Conservation (phyloP, 2,797 vertebrate genomes). For the Ptychobarbus kaznakovi region DNA sequence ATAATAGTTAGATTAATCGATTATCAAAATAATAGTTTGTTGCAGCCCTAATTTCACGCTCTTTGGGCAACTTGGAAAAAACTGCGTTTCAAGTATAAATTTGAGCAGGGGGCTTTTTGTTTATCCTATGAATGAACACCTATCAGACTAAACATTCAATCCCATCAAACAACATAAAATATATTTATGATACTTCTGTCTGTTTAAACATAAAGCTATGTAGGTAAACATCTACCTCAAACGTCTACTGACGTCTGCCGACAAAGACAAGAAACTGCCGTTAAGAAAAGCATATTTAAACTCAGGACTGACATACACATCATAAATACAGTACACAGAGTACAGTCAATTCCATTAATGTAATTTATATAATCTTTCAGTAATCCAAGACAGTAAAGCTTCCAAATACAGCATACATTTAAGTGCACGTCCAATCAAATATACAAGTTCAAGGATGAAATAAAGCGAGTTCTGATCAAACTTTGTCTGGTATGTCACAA, state of each 20-base stretch:
- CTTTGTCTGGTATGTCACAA: conserved; percentile 28
- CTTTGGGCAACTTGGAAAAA: conserved; percentile 25
- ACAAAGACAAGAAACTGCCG: neutral
- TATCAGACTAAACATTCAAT: neutral
- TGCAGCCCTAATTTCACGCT: conserved; percentile 34
- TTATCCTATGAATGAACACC: neutral
- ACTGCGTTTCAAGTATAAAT: neutral
- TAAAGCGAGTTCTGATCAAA: conserved; percentile 36
- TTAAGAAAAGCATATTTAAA: neutral
- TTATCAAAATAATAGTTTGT: no score
- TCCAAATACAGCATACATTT: neutral
- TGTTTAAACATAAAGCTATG: neutral
- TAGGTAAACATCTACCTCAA: neutral
- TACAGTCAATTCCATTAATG: neutral
- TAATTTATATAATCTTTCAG: neutral
- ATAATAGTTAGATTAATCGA: no score
- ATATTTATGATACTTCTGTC: neutral
- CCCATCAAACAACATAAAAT: neutral
- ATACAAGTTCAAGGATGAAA: conserved; percentile 11
- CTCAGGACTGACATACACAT: neutral
- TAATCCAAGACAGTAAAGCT: neutral
- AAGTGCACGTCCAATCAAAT: neutral
- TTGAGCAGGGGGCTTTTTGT: conserved; percentile 14
- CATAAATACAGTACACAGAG: neutral
- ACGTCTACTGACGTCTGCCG: neutral